Conservation (phyloP, 2,797 vertebrate species). For the Hapalemur alaotrensis region DNA sequence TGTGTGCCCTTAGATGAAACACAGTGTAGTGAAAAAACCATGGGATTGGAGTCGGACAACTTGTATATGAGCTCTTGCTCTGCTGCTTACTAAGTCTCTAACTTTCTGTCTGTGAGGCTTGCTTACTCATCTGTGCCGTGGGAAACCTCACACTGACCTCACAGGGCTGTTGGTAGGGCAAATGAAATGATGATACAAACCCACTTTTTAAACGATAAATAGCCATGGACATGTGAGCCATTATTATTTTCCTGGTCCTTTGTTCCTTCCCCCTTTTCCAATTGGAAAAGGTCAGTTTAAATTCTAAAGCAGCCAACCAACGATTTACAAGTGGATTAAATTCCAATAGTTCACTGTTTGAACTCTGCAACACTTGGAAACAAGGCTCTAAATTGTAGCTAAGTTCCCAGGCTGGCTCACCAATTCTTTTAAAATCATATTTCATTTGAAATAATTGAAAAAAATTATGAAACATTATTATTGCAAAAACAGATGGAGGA, state of each 20-base stretch:
- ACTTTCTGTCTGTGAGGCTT: neutral
- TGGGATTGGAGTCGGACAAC: neutral
- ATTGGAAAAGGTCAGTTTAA: slow-evolving; percentile 68
- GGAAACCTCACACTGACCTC: slow-evolving; percentile 31
- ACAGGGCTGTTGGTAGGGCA: neutral
- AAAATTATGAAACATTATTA: neutral
- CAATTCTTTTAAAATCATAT: neutral
- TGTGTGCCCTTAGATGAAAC: neutral
- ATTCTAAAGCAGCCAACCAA: slow-evolving; percentile 46
- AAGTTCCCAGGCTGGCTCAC: neutral
- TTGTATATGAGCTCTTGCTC: neutral
- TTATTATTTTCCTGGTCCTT: slow-evolving; percentile 56
- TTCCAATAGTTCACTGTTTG: slow-evolving; percentile 41
- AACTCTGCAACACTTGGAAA: slow-evolving; percentile 40
- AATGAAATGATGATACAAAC: slow-evolving; percentile 34
- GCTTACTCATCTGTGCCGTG: neutral
- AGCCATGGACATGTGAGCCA: slow-evolving; percentile 53
- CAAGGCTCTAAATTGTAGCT: neutral
- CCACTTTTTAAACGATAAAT: slow-evolving; percentile 55
- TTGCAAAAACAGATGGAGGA: neutral
- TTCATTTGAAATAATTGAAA: slow-evolving; percentile 18
- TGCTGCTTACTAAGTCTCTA: neutral
- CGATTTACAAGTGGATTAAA: slow-evolving; percentile 32
- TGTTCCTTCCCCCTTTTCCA: slow-evolving; percentile 62
- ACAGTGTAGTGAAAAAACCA: neutral